Base-by-base conservation (phyloP, 2,888 invertebrate species). In the Platycheirus rosarum region DNA sequence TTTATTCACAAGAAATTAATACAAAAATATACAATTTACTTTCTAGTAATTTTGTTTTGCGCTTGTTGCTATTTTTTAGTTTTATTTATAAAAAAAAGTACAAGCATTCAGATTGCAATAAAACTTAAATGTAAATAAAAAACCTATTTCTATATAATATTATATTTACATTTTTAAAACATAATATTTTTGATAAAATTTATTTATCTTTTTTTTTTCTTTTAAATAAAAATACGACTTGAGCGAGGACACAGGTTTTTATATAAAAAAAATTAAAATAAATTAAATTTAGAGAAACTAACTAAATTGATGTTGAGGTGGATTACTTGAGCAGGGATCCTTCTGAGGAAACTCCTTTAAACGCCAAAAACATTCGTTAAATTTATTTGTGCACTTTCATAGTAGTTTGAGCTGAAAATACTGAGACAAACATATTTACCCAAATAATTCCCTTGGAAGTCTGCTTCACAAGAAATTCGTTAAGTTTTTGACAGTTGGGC, bases 11-110 rank as follows among this genome's bases (percentile, higher is more conserved):
- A 51, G 80, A 76, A 80, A 75, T 60, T 70, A 76, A 80, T 80
- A 79, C 18, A 80, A 80, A 80, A 80, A 80, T 75, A 80, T 80
- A 80, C 76, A 76, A 69, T 80, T 71, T 74, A 74, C 57, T 69
- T n/a, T 35, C 57, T 74, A 74, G 13, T 32, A 9, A 32, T 62
- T 44, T 48, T 32, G 32, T 42, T 70, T 70, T 55, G 42, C 46
- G 13, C 37, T 29, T 65, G 40, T 63, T 40, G 26, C 42, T 49
- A 42, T 23, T 16, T 35, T 53, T 73, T 44, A 37, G 20, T 63
- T 29, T 65, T 37, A 53, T 37, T 55, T 37, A 46, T 71, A 57
- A 66, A 73, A 49, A 48, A 63, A n/a, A 78, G 55, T 44, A 79
- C 63, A 74, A 75, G 76, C 76, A 62, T 62, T 80, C 48, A 49